Conservation (phyloP, 2,113 vertebrate species). For the Notechis scutatus region DNA sequence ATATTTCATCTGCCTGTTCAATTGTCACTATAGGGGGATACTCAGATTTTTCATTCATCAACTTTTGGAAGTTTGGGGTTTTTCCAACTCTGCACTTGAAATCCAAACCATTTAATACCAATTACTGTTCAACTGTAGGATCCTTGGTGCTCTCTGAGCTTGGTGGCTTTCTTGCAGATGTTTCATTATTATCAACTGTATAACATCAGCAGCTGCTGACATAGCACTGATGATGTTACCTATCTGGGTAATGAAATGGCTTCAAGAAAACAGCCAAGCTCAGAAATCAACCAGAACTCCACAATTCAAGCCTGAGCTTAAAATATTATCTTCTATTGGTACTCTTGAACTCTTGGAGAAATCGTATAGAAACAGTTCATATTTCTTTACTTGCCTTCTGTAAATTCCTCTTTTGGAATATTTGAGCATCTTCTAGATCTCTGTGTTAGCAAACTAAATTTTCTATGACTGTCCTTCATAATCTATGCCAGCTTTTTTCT, state of each 20-base stretch:
- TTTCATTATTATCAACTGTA: neutral
- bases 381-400: neutral
- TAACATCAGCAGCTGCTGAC: neutral
- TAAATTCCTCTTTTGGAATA: neutral
- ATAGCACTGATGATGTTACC: neutral
- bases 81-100: neutral
- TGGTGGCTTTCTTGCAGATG: neutral
- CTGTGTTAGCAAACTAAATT: neutral
- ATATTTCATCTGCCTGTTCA: neutral
- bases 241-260: neutral
- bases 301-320: neutral
- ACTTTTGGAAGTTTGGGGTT: neutral
- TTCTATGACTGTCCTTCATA: neutral
- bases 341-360: neutral
- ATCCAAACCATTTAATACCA: neutral
- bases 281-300: neutral
- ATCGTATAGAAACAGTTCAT: neutral
- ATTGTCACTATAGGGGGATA: neutral
- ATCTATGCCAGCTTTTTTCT: neutral
- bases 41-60: neutral
- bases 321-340: neutral
- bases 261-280: neutral
- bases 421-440: neutral
- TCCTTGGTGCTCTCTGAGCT: neutral
- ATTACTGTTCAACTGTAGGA: neutral